Evolutionary conservation across 2,113 vertebrate species (phyloP).

Genomic region (Spheniscus mendiculus): DNA sequence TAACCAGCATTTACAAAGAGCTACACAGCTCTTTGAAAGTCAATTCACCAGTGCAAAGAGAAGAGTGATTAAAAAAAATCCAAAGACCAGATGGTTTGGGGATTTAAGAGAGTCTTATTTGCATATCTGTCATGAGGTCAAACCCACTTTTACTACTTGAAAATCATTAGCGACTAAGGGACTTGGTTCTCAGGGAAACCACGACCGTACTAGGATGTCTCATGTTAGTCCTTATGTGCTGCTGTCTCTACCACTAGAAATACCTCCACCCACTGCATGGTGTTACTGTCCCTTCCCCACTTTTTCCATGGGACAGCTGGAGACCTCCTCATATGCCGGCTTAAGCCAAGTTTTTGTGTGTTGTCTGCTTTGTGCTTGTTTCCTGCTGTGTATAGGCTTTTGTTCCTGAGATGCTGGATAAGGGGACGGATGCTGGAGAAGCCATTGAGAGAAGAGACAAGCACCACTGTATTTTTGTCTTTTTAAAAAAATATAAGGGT

Average conservation of each 20-base stretch:
- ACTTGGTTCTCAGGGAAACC: background rate
- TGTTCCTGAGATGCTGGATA: background rate
- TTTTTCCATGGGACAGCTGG: background rate
- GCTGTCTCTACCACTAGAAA: background rate
- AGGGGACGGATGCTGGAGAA: background rate
- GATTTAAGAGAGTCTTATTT: background rate
- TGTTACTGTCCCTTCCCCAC: background rate
- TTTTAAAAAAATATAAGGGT: background rate
- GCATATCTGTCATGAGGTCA: background rate
- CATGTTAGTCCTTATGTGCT: background rate
- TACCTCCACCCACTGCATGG: background rate
- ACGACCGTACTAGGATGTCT: background rate
- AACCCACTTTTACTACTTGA: background rate
- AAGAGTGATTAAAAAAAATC: background rate
- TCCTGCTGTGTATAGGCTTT: background rate
- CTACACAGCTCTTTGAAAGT: background rate
- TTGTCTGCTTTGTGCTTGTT: background rate
- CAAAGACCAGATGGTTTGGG: constrained; percentile 10
- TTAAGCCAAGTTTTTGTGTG: background rate
- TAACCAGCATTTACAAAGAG: background rate
- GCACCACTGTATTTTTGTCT: background rate
- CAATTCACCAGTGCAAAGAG: constrained; percentile 16
- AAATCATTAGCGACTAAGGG: background rate
- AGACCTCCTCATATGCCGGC: background rate
- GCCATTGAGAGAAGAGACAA: background rate